phyloP scores from a whole-genome alignment of 2,888 invertebrate species.

The Eupsilia transversa region DNA sequence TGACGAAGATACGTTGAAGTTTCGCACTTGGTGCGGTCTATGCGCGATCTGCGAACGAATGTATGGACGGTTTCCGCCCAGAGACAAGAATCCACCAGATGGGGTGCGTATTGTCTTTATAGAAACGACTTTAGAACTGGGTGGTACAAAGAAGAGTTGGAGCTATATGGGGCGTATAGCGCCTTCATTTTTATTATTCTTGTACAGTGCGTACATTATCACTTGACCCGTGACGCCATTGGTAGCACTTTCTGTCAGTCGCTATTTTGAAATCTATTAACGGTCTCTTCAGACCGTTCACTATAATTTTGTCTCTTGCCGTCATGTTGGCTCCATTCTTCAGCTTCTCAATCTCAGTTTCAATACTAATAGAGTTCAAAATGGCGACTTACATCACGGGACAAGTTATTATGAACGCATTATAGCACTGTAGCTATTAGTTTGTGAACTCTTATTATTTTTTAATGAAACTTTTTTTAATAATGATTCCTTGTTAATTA shows the following conservation, averaged over 20 bases:
- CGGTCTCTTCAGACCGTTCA: too few species aligned
- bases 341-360: too few species aligned
- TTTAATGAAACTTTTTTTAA: background rate
- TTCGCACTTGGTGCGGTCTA: slow-evolving; percentile 95
- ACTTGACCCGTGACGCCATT: too few species aligned
- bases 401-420: too few species aligned
- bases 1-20: slow-evolving; percentile 89
- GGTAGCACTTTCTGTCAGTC: too few species aligned
- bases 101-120: slow-evolving; percentile 85
- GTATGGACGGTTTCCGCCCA: slow-evolving; percentile 90
- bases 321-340: too few species aligned
- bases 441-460: background rate
- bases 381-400: too few species aligned
- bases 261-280: too few species aligned
- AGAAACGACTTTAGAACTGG: background rate
- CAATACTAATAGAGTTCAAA: too few species aligned
- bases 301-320: too few species aligned
- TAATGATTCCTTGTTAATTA: background rate
- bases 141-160: background rate
- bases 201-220: too few species aligned
- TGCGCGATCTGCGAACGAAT: slow-evolving; percentile 94
- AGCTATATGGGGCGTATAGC: background rate
- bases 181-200: background rate
- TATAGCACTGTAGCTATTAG: background rate
- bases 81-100: slow-evolving; percentile 93